phyloP scores from a whole-genome alignment of 2,113 vertebrate species.

The Gymnorhina tibicen region DNA sequence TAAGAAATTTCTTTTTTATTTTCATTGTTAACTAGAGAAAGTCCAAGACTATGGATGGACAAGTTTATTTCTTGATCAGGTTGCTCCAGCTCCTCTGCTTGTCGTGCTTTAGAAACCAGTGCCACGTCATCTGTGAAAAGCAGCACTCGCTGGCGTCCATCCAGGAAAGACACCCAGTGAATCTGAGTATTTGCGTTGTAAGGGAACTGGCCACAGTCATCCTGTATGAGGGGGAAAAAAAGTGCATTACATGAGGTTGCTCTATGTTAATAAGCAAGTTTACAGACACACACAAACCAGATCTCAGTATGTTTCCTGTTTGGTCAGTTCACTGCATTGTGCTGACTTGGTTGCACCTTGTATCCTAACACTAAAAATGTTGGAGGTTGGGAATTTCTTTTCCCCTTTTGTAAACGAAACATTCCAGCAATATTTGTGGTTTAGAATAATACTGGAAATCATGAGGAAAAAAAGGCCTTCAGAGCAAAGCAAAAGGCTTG shows the following conservation, averaged over 20 bases:
- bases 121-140: slow-evolving; percentile 93
- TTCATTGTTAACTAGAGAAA: slow-evolving; percentile 90
- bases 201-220: slow-evolving; percentile 88
- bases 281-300: not conserved
- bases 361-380: not conserved
- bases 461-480: not conserved
- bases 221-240: slow-evolving; percentile 56
- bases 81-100: slow-evolving; percentile 94
- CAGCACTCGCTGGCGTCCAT: slow-evolving; percentile 90
- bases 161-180: slow-evolving; percentile 95
- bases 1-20: slow-evolving; percentile 90
- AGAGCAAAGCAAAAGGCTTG: not conserved
- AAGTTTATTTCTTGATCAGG: slow-evolving; percentile 87
- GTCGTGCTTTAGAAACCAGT: slow-evolving; percentile 87
- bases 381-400: not conserved
- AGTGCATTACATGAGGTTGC: no score
- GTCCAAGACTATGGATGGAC: slow-evolving; percentile 89
- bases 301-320: not conserved
- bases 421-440: not conserved
- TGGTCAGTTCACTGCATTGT: not conserved
- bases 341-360: not conserved
- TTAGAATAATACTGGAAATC: not conserved
- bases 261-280: not conserved
- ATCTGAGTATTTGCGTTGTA: slow-evolving; percentile 81
- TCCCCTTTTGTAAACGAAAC: not conserved